Evolutionary conservation across 2,113 vertebrate species (phyloP).

Genomic region (Hippocampus comes): DNA sequence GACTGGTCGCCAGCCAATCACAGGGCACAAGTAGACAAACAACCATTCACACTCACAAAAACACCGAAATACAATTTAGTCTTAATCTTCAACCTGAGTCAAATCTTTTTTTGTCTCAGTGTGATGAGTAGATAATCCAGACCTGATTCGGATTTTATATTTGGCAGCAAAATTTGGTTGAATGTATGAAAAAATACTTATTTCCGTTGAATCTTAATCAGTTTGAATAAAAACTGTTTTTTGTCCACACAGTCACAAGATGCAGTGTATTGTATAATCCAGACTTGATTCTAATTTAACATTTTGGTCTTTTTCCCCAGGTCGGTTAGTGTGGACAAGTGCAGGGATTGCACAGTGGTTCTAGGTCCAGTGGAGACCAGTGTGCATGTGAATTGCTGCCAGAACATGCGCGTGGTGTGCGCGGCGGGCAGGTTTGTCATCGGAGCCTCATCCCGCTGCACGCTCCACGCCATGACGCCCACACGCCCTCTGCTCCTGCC

Average conservation of each 20-base stretch:
- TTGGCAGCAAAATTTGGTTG: too few relatives aligned
- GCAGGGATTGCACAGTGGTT: constrained; percentile 83
- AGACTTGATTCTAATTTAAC: too few relatives aligned
- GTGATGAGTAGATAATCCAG: too few relatives aligned
- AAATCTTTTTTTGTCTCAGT: not conserved
- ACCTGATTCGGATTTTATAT: too few relatives aligned
- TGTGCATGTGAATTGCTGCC: constrained; percentile 86
- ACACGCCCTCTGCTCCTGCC: constrained; percentile 85
- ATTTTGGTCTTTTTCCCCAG: constrained; percentile 56
- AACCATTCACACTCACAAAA: too few relatives aligned
- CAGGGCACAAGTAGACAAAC: too few relatives aligned
- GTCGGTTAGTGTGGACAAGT: constrained; percentile 90
- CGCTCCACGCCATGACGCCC: constrained; percentile 81
- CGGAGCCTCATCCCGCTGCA: constrained; percentile 76
- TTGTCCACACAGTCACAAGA: too few relatives aligned
- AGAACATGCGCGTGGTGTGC: constrained; percentile 80
- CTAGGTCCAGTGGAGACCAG: constrained; percentile 84
- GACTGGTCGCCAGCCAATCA: too few relatives aligned
- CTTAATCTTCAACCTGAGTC: not conserved
- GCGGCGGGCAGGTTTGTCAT: constrained; percentile 79
- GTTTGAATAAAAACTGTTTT: not conserved
- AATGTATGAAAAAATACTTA: not conserved
- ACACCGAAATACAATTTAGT: too few relatives aligned
- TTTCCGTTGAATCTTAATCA: not conserved
- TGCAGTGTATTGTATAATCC: too few relatives aligned